Evolutionary conservation across 1,140 invertebrate genomes (phyloP), one percentile per base, ranked within the genome.

Genomic region (Drosophila quadrilineata): DNA sequence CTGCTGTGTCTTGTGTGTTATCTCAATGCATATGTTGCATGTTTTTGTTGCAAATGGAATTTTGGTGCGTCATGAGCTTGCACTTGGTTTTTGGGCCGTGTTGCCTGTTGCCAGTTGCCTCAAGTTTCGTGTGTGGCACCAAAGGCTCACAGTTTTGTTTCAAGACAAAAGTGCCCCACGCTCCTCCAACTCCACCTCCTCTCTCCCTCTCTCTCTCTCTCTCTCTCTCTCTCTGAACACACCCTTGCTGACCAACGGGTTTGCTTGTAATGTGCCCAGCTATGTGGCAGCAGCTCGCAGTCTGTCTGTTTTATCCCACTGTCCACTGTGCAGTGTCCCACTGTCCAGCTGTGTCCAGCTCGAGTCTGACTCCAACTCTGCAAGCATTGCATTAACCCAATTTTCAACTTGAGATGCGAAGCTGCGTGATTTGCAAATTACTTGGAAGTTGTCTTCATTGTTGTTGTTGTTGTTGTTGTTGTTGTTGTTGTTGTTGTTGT

Each of bases 381-480:
- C 41, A 63, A 84, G 72, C 76, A 82, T 84, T 82, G 76, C 76
- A 82, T 82, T 82, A 82, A 82, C 77, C 76, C 76, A 82, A 82
- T 82, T 82, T 82, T 66, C 76, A 84, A 62, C 73, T 73, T 82
- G 77, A 84, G 77, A 84, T 82, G 77, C 72, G 76, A 80, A 82
- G 76, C 76, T 80, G 76, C 73, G 77, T 82, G 77, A 82, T 82
- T 82, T 82, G 77, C 77, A 82, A 82, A 82, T 82, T 84, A 82
- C 67, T n/a, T n/a, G n/a, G 21, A 17, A 43, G 21, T 16, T 48
- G 48, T 29, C 12, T 19, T 28, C 33, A 43, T 16, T 33, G 45
- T 21, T 45, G 43, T 6, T 43, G 38, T 24, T 40, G 53, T 33
- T 49, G 28, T 24, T 41, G 40, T 41, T 41, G 21, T 41, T 22